phyloP scores from a whole-genome alignment of 30 jellyfish, hydroid and myxozoan genomes.

The Aurelia aurita region DNA sequence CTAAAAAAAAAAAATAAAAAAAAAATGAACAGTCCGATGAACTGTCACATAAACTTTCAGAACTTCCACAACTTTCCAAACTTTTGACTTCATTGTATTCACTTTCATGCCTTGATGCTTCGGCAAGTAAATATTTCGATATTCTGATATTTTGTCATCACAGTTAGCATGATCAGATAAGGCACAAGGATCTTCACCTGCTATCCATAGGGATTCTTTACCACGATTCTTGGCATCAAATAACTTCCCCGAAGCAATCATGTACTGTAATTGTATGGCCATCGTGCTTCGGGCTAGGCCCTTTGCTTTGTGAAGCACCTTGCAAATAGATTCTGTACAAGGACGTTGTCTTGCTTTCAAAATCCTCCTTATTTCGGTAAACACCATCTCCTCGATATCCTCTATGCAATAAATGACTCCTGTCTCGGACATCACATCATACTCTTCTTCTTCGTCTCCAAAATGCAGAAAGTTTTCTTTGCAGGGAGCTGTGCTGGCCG shows the following conservation, averaged over 20 bases:
- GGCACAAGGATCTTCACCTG: conserved; percentile 13
- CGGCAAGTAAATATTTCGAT: conserved; percentile 31
- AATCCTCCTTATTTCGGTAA: too few relatives aligned
- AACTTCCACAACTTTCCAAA: conserved; percentile 7
- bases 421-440: conserved; percentile 11
- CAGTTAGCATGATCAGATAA: conserved; percentile 12
- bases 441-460: conserved; percentile 12
- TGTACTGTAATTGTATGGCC: conserved; percentile 2
- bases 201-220: conserved; percentile 23
- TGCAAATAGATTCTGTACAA: conserved; percentile 28
- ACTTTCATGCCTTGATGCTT: conserved; percentile 42
- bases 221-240: conserved; percentile 10
- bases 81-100: conserved; percentile 11
- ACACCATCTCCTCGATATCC: conserved; percentile 51
- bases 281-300: conserved; percentile 39
- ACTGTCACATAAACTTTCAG: conserved; percentile 26
- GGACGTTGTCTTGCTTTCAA: conserved; percentile 46
- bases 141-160: conserved; percentile 30
- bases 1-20: too few relatives aligned
- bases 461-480: too few relatives aligned
- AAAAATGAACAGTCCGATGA: not conserved
- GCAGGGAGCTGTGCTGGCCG: too few relatives aligned
- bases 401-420: conserved; percentile 17
- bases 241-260: conserved; percentile 24
- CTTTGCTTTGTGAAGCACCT: conserved; percentile 45